Conservation (phyloP, 2,113 vertebrate genomes). For the Pholis gunnellus region DNA sequence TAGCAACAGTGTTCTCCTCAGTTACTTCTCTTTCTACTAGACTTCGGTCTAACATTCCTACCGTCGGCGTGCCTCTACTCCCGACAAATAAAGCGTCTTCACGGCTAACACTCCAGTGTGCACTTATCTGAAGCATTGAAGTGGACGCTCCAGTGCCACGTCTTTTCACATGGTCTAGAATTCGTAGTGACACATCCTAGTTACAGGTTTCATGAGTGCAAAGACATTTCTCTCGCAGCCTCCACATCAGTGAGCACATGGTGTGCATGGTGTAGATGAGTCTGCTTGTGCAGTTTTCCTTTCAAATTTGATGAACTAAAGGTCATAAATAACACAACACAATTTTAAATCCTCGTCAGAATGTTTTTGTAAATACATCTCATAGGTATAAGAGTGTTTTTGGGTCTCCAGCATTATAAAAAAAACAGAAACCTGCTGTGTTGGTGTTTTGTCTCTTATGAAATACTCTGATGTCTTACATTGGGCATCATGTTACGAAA, state of each 20-base stretch:
- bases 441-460: background rate
- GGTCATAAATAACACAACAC: background rate
- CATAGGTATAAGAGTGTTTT: background rate
- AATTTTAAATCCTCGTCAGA: background rate
- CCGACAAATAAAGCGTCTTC: slow-evolving; percentile 34
- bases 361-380: background rate
- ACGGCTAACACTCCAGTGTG: slow-evolving; percentile 32
- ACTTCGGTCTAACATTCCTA: background rate
- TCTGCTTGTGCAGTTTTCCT: background rate
- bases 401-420: background rate
- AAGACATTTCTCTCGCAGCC: slow-evolving; percentile 23
- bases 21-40: background rate
- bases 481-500: background rate
- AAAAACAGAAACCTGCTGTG: background rate
- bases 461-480: background rate
- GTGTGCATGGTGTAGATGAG: background rate
- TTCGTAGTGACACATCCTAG: slow-evolving; percentile 36
- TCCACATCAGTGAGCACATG: slow-evolving; percentile 20
- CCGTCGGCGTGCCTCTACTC: background rate
- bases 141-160: slow-evolving; percentile 26
- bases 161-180: slow-evolving; percentile 41
- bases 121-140: slow-evolving; percentile 38
- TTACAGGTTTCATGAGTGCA: slow-evolving; percentile 46
- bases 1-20: background rate
- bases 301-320: background rate